Evolutionary conservation across 35 echinoderm and acorn worm genomes (phyloP), one percentile per base, ranked within the genome.

Genomic region (Eucidaris tribuloides): DNA sequence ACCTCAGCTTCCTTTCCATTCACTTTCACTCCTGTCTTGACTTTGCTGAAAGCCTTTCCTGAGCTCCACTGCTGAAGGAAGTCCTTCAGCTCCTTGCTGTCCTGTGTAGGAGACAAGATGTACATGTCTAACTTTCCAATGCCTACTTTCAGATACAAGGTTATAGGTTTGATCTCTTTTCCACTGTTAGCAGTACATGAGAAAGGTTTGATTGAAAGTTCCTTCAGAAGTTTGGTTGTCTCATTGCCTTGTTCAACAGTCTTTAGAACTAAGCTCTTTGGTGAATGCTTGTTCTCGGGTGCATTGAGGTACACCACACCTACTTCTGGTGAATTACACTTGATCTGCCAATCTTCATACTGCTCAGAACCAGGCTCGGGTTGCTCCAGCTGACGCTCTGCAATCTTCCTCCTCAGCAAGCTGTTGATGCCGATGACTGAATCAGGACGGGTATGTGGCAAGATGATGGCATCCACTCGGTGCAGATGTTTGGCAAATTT

Each of bases 401-500:
- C 68, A 24, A 99, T 89, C 63, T 99, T 99, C 48, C 96, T 78
- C 72, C 79, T 80, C 33, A 99, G 80, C 17, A 99, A 81, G 54
- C 96, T 99, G 83, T 93, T 99, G 31, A 99, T 85, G 40, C 96
- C 96, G 22, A 88, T 68, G 13, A 99, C 77, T 20, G 86, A 84
- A 58, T 99, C 91, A 6, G 96, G 96, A 55, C 86, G 77, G 82
- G 92, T 82, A 42, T 90, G 86, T 6, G 90, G 96, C 58, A 89
- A 59, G 30, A 99, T 78, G 33, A 99, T 80, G 37, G 96, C 96
- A 93, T 99, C 96, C 20, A 99, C 80, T 77, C 96, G 43, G 45
- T 93, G 87, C 46, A 99, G 55, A 42, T 99, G 96, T 74, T 99
- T 99, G 23, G 96, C 96, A 90, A 99, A 99, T 55, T 99, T 99